Evolutionary conservation across 2,113 vertebrate genomes (phyloP).

Genomic region (Grammomys dolichurus): DNA sequence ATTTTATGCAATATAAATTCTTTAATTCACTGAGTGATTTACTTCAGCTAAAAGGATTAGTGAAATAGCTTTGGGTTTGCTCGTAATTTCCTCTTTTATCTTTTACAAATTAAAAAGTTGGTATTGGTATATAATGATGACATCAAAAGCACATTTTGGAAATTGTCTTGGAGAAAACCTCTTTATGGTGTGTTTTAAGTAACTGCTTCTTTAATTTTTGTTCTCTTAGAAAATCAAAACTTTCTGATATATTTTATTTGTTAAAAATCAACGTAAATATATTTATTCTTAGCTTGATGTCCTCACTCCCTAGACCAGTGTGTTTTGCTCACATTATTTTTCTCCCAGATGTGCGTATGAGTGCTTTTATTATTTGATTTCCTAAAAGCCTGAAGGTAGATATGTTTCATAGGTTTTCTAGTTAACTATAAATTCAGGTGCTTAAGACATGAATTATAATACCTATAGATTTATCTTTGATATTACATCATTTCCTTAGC

Average conservation of each 20-base stretch:
- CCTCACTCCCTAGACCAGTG: background rate
- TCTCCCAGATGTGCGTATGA: background rate
- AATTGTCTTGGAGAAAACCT: constrained; percentile 11
- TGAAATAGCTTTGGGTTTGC: constrained; percentile 60
- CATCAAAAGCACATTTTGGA: constrained; percentile 32
- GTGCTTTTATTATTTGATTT: constrained; percentile 63
- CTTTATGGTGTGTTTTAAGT: constrained; percentile 53
- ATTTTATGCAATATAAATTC: constrained; percentile 59
- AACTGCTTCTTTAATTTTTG: constrained; percentile 50
- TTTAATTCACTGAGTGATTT: constrained; percentile 60
- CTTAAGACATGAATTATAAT: constrained; percentile 16
- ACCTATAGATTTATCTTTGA: background rate
- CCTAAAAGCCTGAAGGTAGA: background rate
- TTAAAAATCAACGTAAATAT: constrained; percentile 38
- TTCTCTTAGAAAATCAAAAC: constrained; percentile 42
- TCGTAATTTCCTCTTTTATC: constrained; percentile 68
- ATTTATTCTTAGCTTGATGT: constrained; percentile 30
- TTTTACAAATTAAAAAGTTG: constrained; percentile 68
- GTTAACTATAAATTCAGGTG: background rate
- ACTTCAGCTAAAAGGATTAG: constrained; percentile 57
- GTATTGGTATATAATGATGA: background rate
- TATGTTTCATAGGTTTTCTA: constrained; percentile 47
- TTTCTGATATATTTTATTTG: constrained; percentile 58
- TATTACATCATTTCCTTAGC: constrained; percentile 11
- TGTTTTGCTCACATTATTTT: background rate